Conservation (phyloP, 2,888 invertebrate species). For the Coelogynopora nodosa region DNA sequence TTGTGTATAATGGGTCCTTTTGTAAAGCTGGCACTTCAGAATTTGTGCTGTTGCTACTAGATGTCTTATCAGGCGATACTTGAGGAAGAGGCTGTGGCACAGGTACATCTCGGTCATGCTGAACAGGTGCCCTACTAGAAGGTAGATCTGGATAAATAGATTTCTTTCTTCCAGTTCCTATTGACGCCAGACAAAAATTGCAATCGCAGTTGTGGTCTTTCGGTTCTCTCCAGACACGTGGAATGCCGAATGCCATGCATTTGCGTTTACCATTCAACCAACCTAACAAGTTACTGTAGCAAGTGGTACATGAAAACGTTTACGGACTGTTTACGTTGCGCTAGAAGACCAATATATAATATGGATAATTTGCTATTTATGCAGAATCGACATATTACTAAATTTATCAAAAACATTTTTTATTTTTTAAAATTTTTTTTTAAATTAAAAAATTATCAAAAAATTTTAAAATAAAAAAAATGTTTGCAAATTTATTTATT, state of each 20-base stretch:
- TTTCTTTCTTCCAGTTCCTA: neutral
- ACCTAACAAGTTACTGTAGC: neutral
- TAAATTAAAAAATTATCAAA: no score
- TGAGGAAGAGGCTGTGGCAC: neutral
- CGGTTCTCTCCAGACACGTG: neutral
- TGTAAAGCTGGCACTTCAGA: no score
- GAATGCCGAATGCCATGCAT: constrained; percentile 9
- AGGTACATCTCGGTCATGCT: neutral
- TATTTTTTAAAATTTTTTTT: no score
- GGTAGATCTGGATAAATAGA: neutral
- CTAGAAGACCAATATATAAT: no score
- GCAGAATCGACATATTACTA: no score
- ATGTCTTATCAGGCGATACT: neutral
- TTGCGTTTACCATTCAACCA: constrained; percentile 11
- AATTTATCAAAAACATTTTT: no score
- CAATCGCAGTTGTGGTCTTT: neutral
- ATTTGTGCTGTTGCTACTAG: neutral
- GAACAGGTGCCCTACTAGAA: neutral
- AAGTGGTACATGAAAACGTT: neutral
- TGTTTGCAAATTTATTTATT: no score
- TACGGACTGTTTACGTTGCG: no score
- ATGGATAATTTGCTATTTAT: no score
- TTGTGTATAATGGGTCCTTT: no score
- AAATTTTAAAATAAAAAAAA: no score
- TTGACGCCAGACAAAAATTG: neutral